These are phyloP conservation scores for Nephrocerus scutellatus DNA, from an alignment of 2,888 invertebrate species.

Conservation along the genomic window DNA sequence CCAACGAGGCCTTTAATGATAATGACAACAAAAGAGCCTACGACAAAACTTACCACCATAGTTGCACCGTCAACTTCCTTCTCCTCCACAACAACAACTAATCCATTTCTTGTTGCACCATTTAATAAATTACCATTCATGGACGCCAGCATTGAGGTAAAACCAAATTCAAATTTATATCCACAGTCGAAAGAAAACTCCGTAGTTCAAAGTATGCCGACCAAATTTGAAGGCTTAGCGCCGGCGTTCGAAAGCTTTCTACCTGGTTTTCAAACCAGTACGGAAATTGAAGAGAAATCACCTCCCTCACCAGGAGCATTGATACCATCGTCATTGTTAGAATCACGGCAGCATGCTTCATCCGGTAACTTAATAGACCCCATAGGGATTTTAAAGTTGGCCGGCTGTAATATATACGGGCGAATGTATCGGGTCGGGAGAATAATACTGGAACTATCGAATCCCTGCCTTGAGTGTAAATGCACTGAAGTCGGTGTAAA, in stretches of 20 bases:
- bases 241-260: conserved; percentile 15
- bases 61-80: conserved; percentile 6
- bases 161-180: too few species aligned
- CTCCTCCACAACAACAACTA: conserved; percentile 24
- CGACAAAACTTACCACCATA: background rate
- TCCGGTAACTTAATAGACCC: conserved; percentile 35
- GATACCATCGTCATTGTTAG: conserved; percentile 19
- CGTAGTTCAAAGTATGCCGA: too few species aligned
- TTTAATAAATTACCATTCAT: conserved; percentile 44
- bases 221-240: conserved; percentile 32
- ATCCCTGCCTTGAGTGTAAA: conserved; percentile 74
- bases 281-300: conserved; percentile 9
- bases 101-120: conserved; percentile 40
- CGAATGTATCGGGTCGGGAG: conserved; percentile 78
- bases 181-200: too few species aligned
- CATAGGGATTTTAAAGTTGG: conserved; percentile 63
- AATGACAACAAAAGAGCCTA: conserved; percentile 12
- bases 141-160: conserved; percentile 42
- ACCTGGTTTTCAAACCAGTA: too few species aligned
- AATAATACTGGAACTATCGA: conserved; percentile 74
- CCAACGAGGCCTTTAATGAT: conserved; percentile 13
- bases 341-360: conserved; percentile 20
- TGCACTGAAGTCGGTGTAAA: conserved; percentile 83
- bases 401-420: conserved; percentile 86
- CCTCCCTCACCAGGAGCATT: conserved; percentile 2